Evolutionary conservation across 2,888 invertebrate species (phyloP).

Genomic region (Drosophila meridionalis): DNA sequence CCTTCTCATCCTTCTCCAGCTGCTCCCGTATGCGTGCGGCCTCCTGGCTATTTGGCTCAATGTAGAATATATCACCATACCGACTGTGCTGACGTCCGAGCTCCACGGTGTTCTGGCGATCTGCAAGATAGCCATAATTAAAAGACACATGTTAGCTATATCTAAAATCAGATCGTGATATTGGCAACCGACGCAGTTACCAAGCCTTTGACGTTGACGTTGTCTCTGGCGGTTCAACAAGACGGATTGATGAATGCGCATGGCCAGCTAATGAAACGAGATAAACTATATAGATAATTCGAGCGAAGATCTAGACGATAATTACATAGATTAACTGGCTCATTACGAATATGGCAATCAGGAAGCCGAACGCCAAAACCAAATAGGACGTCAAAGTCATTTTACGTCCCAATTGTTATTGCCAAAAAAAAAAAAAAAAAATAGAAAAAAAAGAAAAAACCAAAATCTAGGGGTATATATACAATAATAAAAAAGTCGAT

Average conservation of each 20-base stretch:
- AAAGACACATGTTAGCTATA: conserved; percentile 3
- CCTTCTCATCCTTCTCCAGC: conserved; percentile 82
- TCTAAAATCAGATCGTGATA: neutral
- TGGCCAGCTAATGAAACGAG: conserved; percentile 59
- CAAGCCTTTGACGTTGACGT: conserved; percentile 39
- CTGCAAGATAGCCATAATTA: conserved; percentile 52
- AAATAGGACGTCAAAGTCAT: conserved; percentile 59
- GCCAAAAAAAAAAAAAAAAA: conserved; percentile 7
- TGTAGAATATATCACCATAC: conserved; percentile 81
- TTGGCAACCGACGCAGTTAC: conserved; percentile 33
- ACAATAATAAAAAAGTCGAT: conserved; percentile 4
- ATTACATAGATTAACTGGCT: conserved; percentile 64
- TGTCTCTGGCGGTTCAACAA: conserved; percentile 41
- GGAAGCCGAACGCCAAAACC: conserved; percentile 48
- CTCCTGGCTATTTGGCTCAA: conserved; percentile 77
- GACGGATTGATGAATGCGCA: conserved; percentile 54
- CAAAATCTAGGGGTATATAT: neutral
- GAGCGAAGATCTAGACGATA: conserved; percentile 14
- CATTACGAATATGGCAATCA: conserved; percentile 52
- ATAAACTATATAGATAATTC: conserved; percentile 21
- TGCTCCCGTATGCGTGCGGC: conserved; percentile 77
- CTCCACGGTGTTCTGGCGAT: conserved; percentile 74
- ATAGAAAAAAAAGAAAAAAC: conserved; percentile 1
- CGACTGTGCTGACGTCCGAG: conserved; percentile 59
- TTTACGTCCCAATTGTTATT: conserved; percentile 38